Evolutionary conservation across 1,140 invertebrate species (phyloP).

Genomic region (Tetraneura akinire): DNA sequence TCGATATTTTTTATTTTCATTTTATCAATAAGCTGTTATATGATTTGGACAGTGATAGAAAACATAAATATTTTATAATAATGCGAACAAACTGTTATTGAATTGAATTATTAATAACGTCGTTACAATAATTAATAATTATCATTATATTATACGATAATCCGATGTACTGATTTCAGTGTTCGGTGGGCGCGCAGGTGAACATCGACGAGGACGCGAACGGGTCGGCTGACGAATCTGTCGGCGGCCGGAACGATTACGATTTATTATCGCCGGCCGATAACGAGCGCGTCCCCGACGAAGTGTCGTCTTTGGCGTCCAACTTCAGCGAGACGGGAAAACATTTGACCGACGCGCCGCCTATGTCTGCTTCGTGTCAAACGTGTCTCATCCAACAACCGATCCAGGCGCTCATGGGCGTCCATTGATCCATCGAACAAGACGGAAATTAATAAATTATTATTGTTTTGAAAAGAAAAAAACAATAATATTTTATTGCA

Average conservation of each 20-base stretch:
- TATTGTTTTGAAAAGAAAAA: too few relatives aligned
- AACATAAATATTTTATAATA: too few relatives aligned
- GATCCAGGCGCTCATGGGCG: conserved; percentile 38
- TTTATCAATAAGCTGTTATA: too few relatives aligned
- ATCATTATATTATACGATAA: too few relatives aligned
- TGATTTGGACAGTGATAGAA: too few relatives aligned
- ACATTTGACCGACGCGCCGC: not conserved
- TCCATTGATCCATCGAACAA: conserved; percentile 29
- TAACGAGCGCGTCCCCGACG: not conserved
- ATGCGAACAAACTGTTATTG: too few relatives aligned
- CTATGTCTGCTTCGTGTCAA: conserved; percentile 6
- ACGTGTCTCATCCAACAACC: conserved; percentile 43
- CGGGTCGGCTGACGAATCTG: conserved; percentile 35
- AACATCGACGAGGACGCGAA: conserved; percentile 39
- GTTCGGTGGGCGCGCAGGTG: conserved; percentile 40
- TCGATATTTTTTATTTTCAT: too few relatives aligned
- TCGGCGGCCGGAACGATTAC: conserved; percentile 1
- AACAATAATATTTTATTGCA: too few relatives aligned
- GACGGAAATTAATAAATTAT: too few relatives aligned
- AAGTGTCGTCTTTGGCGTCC: not conserved
- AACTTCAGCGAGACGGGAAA: conserved; percentile 13
- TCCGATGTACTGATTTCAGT: conserved; percentile 5
- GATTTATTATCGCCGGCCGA: not conserved
- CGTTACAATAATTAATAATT: too few relatives aligned
- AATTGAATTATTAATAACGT: too few relatives aligned